These are phyloP conservation scores for Drosophila nigritarsus DNA, from an alignment of 2,888 invertebrate genomes.

Conservation along the genomic window DNA sequence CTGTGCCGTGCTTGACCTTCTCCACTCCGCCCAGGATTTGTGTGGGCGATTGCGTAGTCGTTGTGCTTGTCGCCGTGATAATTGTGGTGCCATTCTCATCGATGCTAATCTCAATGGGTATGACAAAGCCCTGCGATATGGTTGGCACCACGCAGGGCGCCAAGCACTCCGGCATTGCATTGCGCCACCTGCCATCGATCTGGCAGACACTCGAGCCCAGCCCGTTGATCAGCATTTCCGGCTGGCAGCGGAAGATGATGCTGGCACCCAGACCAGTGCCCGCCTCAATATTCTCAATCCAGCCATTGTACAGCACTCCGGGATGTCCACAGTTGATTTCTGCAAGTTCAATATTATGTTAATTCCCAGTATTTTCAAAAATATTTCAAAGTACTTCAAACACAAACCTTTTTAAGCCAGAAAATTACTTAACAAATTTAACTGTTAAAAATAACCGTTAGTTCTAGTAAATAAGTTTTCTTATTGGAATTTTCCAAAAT, in stretches of 20 bases:
- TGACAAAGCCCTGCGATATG: slow-evolving; percentile 91
- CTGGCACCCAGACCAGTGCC: slow-evolving; percentile 96
- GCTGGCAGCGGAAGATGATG: slow-evolving; percentile 96
- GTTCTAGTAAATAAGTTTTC: too few relatives aligned
- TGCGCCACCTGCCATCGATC: slow-evolving; percentile 97
- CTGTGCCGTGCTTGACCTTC: slow-evolving; percentile 88
- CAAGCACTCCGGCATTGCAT: slow-evolving; percentile 95
- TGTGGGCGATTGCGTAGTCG: slow-evolving; percentile 82
- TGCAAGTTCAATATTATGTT: slow-evolving; percentile 77
- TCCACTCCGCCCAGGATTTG: slow-evolving; percentile 85
- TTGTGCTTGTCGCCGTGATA: slow-evolving; percentile 81
- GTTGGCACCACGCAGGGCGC: slow-evolving; percentile 98
- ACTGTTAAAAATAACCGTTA: too few relatives aligned
- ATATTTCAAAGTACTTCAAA: too few relatives aligned
- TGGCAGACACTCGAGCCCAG: slow-evolving; percentile 96
- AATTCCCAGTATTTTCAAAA: too few relatives aligned
- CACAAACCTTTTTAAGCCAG: too few relatives aligned
- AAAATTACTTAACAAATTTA: too few relatives aligned
- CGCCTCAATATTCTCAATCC: slow-evolving; percentile 95
- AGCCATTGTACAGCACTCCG: slow-evolving; percentile 97
- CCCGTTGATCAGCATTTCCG: slow-evolving; percentile 95
- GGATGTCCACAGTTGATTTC: slow-evolving; percentile 99
- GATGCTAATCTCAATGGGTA: slow-evolving; percentile 86
- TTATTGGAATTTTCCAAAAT: too few relatives aligned
- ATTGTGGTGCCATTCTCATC: slow-evolving; percentile 84